These are phyloP conservation scores for Anadara kagoshimensis DNA, from an alignment of 1,140 invertebrate genomes.

Conservation along the genomic window DNA sequence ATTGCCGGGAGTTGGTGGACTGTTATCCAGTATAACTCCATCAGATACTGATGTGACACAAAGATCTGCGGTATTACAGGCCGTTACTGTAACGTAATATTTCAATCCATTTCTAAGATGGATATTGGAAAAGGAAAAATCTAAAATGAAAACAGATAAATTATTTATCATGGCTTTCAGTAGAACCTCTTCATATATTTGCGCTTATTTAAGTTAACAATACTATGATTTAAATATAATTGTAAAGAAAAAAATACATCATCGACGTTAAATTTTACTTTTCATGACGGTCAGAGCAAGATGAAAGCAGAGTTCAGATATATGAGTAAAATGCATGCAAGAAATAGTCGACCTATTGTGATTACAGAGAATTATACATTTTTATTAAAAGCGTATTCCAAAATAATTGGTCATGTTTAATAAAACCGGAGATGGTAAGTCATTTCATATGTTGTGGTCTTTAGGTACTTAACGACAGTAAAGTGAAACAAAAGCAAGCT, in stretches of 20 bases:
- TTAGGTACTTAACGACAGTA: too few species aligned
- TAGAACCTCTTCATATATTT: not conserved
- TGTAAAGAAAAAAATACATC: not conserved
- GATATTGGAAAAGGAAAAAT: slow-evolving; percentile 31
- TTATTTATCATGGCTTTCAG: too few species aligned
- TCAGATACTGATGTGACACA: slow-evolving; percentile 51
- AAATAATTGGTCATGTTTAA: too few species aligned
- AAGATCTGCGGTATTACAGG: slow-evolving; percentile 50
- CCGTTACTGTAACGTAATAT: slow-evolving; percentile 56
- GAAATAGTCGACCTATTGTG: too few species aligned
- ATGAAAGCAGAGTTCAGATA: not conserved
- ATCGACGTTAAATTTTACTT: not conserved
- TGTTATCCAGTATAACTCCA: slow-evolving; percentile 54
- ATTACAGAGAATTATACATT: too few species aligned
- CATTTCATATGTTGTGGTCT: too few species aligned
- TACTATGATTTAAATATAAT: not conserved
- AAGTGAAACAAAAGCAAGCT: too few species aligned
- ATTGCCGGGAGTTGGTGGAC: slow-evolving; percentile 43
- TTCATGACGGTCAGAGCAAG: not conserved
- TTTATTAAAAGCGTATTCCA: too few species aligned
- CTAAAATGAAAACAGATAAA: too few species aligned
- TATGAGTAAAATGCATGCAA: too few species aligned
- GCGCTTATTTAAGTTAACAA: not conserved
- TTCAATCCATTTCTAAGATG: slow-evolving; percentile 41
- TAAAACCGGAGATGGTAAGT: too few species aligned